Base-by-base conservation (phyloP, 2,888 invertebrate genomes). In the Glaucopsyche alexis region DNA sequence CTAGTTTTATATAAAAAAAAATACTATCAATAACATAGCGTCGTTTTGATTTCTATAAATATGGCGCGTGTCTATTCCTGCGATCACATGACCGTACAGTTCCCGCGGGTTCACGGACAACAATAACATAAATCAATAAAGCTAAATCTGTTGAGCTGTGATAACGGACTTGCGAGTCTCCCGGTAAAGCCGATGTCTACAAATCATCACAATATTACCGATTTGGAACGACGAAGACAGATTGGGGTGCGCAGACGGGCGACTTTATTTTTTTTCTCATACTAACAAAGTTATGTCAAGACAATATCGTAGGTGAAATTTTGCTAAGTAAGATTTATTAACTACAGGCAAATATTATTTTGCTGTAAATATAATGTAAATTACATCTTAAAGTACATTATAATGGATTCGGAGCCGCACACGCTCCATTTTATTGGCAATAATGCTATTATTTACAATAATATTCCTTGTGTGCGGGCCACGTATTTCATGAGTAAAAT, bases 131-230 rank as follows among this genome's bases (percentile, higher is more conserved):
- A 60, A 60, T 60, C 60, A 38, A 38, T 60, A 60, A 13, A 14
- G 4, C 29, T 38, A 13, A 60, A 60, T 60, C 60, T 60, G 60
- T 60, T 60, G 60, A 60, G 29, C 60, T 60, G 60, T 2, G 14
- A 38, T 55, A 55, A 55, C 19, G 19, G 9, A 29, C 60, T 60
- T 60, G 29, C 60, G 60, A 60, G 60, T 60, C 29, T 60, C 60
- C 29, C 13, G 29, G 60, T 13, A 29, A 60, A 60, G 29, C 60
- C 29, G 60, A 60, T 60, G 60, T 60, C 29, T 60, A 60, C 60
- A 60, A 60, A 60, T 60, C 60, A 60, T 60, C 60, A 38, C 29
- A 38, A 55, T 55, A 55, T 19, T 19, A 55, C 29, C 60, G 13
- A 38, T 60, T 38, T 60, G 13, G 60, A 29, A 14, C 29, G 29